Evolutionary conservation across 2,888 invertebrate species (phyloP).

Genomic region (Baccha elongata): DNA sequence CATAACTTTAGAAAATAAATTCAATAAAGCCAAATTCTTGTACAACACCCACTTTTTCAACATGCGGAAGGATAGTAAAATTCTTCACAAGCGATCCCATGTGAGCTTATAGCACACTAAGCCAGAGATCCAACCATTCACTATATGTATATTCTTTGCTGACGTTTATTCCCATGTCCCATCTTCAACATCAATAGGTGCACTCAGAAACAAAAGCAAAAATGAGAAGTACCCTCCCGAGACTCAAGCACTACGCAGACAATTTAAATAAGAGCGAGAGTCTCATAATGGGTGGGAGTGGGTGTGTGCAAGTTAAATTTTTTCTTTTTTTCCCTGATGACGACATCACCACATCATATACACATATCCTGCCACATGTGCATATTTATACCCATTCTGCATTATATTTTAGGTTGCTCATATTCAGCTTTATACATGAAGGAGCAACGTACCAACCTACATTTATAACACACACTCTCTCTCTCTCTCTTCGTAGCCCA

Average conservation of each 20-base stretch:
- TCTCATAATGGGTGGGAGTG: background rate
- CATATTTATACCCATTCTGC: slow-evolving; percentile 20
- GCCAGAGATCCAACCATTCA: background rate
- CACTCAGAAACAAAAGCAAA: slow-evolving; percentile 60
- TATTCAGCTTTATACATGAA: slow-evolving; percentile 51
- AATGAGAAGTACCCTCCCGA: slow-evolving; percentile 51
- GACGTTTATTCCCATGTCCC: slow-evolving; percentile 38
- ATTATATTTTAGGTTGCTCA: slow-evolving; percentile 20
- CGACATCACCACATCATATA: slow-evolving; percentile 62
- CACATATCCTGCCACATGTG: slow-evolving; percentile 56
- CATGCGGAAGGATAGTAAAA: slow-evolving; percentile 47
- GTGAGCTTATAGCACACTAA: background rate
- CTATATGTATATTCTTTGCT: background rate
- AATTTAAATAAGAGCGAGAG: slow-evolving; percentile 40
- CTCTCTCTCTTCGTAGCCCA: slow-evolving; percentile 26
- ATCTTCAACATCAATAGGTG: slow-evolving; percentile 50
- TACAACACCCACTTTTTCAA: slow-evolving; percentile 42
- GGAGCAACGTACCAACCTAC: slow-evolving; percentile 31
- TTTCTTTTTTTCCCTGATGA: slow-evolving; percentile 4
- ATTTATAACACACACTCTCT: background rate
- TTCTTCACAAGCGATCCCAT: slow-evolving; percentile 20
- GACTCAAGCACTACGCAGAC: slow-evolving; percentile 34
- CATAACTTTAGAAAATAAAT: background rate
- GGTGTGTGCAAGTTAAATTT: slow-evolving; percentile 18
- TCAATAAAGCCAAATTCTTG: slow-evolving; percentile 42